Conservation (phyloP, 2,797 vertebrate species). For the Anomalospiza imberbis region DNA sequence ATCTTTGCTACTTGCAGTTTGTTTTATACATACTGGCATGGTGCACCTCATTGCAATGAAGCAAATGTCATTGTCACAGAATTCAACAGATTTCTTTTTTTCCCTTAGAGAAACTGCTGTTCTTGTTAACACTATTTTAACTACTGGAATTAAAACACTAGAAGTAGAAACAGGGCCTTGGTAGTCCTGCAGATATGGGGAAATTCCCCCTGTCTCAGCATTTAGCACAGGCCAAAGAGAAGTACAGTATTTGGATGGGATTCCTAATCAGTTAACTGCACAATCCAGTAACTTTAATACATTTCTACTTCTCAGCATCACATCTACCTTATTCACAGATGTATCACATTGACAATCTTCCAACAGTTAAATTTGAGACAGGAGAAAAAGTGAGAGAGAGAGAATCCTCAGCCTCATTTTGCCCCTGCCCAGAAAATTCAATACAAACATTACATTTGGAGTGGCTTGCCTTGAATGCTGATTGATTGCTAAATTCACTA, state of each 20-base stretch:
- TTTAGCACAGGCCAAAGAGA: not conserved
- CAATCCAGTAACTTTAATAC: not conserved
- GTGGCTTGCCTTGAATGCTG: not conserved
- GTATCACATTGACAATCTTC: not conserved
- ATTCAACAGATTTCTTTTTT: not conserved
- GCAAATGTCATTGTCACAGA: not conserved
- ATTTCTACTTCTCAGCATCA: not conserved
- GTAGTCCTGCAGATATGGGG: not conserved
- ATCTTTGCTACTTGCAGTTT: not conserved
- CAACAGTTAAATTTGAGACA: not conserved
- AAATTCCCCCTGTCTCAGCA: not conserved
- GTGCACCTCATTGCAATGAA: not conserved
- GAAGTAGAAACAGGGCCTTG: not conserved
- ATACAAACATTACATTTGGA: not conserved
- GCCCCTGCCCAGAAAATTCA: not conserved
- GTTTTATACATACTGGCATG: not conserved
- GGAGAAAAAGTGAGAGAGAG: not conserved
- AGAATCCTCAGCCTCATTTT: not conserved
- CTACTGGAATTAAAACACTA: not conserved
- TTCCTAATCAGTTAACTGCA: not conserved
- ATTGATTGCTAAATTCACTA: slow-evolving; percentile 7
- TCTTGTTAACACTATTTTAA: not conserved
- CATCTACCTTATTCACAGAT: not conserved
- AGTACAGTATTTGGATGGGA: not conserved
- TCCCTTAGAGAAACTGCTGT: not conserved